Conservation (phyloP, 2,797 vertebrate species). For the Manis pentadactyla region DNA sequence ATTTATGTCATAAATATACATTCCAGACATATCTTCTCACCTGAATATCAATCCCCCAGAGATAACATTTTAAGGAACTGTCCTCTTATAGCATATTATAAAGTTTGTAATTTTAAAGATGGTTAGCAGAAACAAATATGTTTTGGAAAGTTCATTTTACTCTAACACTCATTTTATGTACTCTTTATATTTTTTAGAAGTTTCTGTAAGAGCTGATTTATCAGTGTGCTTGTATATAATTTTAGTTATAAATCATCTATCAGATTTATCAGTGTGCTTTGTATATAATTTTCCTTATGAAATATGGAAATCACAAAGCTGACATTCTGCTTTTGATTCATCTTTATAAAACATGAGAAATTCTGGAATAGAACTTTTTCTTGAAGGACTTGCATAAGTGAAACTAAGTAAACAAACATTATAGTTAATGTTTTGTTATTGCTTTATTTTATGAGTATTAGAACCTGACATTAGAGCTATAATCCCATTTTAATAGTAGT, state of each 20-base stretch:
- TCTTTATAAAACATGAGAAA: not conserved
- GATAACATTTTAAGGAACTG: not conserved
- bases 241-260: not conserved
- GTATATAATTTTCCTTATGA: not conserved
- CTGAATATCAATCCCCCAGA: not conserved
- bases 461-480: conserved; percentile 23
- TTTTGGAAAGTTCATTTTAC: conserved; percentile 10
- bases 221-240: not conserved
- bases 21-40: not conserved
- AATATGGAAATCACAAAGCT: not conserved
- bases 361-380: not conserved
- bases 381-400: not conserved
- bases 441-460: not conserved
- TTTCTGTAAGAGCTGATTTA: not conserved
- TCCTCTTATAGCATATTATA: not conserved
- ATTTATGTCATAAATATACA: not conserved
- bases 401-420: not conserved
- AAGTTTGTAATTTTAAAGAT: conserved; percentile 11
- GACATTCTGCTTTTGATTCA: conserved; percentile 33
- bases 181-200: not conserved
- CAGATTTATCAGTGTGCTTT: not conserved
- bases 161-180: not conserved
- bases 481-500: not conserved
- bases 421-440: conserved; percentile 14
- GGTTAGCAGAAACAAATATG: not conserved